Percentiles rank a stretch among this genome's conserved stretches.
phyloP scores from a whole-genome alignment of 2,888 invertebrate genomes.

The Idaea biselata region DNA sequence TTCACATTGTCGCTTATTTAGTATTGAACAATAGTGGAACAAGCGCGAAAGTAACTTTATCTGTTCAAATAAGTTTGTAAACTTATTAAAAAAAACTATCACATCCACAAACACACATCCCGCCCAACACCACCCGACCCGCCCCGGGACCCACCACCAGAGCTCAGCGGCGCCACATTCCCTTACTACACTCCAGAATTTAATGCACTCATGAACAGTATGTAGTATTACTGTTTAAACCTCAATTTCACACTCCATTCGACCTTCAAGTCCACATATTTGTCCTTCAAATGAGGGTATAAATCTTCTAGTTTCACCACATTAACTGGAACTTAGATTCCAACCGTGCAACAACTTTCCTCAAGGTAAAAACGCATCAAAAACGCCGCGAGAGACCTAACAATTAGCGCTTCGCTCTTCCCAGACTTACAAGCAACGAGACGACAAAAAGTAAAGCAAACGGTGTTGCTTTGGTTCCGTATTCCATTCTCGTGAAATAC shows the following conservation, averaged over 20 bases:
- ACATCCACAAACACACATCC: no score
- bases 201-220: no score
- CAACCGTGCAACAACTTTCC: slow-evolving; percentile 25
- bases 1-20: no score
- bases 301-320: slow-evolving; percentile 12
- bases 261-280: background rate
- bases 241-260: background rate
- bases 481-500: background rate
- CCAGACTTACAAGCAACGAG: slow-evolving; percentile 39
- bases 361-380: slow-evolving; percentile 47
- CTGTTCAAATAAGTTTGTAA: no score
- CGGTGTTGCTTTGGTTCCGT: slow-evolving; percentile 27
- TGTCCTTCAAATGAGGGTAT: slow-evolving; percentile 2
- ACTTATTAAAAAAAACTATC: no score
- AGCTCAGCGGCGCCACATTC: no score
- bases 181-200: no score
- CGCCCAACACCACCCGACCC: no score
- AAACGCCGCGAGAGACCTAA: slow-evolving; percentile 48
- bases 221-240: background rate
- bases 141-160: no score
- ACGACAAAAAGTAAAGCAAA: slow-evolving; percentile 27
- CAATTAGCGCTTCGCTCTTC: slow-evolving; percentile 56
- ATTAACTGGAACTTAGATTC: slow-evolving; percentile 29
- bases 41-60: no score
- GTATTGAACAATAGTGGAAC: no score